Percentiles rank a stretch among this genome's conserved stretches.
Conservation (phyloP, 2,888 invertebrate species). For the Lochmaea capreae region DNA sequence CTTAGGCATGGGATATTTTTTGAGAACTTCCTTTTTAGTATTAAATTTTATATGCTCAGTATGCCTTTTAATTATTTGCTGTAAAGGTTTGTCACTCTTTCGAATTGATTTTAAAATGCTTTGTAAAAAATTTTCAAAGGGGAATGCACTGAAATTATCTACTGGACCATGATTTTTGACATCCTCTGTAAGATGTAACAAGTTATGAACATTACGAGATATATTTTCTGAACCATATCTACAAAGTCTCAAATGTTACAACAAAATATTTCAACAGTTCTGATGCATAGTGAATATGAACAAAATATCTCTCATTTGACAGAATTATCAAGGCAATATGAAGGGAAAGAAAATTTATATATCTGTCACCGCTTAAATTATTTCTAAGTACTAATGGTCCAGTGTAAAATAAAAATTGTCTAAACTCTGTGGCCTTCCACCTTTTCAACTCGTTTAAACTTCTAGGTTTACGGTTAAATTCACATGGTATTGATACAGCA, state of each 20-base stretch:
- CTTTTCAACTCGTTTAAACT: not conserved
- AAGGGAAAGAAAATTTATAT: conserved; percentile 2
- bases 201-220: conserved; percentile 39
- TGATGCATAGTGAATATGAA: conserved; percentile 20
- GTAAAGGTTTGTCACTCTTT: conserved; percentile 27
- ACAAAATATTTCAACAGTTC: conserved; percentile 29
- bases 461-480: conserved; percentile 7
- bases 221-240: conserved; percentile 32
- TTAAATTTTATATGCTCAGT: conserved; percentile 7
- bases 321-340: conserved; percentile 3
- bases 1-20: conserved; percentile 6
- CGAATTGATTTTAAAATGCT: conserved; percentile 7
- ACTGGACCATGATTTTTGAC: conserved; percentile 27
- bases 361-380: conserved; percentile 1
- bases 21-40: conserved; percentile 8
- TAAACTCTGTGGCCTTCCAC: conserved; percentile 5
- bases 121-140: conserved; percentile 11
- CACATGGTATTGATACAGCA: not conserved
- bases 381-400: not conserved
- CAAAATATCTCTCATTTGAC: not conserved
- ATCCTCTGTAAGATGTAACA: conserved; percentile 28
- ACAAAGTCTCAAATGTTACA: conserved; percentile 30
- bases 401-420: conserved; percentile 1
- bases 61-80: conserved; percentile 32
- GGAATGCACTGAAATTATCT: conserved; percentile 20